A percentile compares a stretch with the other conserved stretches of the same genome.
These are phyloP conservation scores for Chloropsis cyanopogon DNA, from an alignment of 2,113 vertebrate species.

Conservation along the genomic window DNA sequence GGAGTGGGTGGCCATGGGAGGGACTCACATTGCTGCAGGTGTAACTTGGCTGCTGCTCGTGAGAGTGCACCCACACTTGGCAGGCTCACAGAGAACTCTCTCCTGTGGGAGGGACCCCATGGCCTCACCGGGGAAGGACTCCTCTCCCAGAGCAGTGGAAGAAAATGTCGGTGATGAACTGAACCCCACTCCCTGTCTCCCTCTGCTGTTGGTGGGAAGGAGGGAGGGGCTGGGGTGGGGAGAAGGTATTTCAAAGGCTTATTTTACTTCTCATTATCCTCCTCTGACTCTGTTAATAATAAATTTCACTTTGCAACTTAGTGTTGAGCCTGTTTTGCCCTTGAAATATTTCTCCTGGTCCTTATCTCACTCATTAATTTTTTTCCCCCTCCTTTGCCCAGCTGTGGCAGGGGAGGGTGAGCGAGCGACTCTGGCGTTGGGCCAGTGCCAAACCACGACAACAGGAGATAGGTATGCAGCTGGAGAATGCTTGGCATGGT, in stretches of 20 bases:
- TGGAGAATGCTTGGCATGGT: neutral
- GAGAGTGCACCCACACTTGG: neutral
- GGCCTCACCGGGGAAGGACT: neutral
- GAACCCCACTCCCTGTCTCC: too few species aligned
- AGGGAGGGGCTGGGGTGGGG: too few species aligned
- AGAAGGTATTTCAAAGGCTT: neutral
- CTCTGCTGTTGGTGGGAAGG: neutral
- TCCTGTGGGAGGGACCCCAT: neutral
- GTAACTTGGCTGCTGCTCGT: neutral
- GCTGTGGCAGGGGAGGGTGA: neutral
- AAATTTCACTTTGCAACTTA: neutral
- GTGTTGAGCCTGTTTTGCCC: neutral
- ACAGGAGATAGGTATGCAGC: neutral
- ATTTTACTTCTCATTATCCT: neutral
- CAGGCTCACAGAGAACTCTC: neutral
- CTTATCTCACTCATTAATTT: neutral
- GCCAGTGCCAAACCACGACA: neutral
- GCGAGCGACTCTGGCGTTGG: rapidly evolving
- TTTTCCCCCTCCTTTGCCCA: neutral
- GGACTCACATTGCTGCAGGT: neutral
- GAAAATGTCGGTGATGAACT: neutral
- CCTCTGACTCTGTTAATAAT: neutral
- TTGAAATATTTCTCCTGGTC: neutral
- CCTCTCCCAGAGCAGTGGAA: neutral
- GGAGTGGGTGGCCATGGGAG: neutral